phyloP scores from a whole-genome alignment of 2,888 invertebrate species.

The Caenorhabditis sp. region DNA sequence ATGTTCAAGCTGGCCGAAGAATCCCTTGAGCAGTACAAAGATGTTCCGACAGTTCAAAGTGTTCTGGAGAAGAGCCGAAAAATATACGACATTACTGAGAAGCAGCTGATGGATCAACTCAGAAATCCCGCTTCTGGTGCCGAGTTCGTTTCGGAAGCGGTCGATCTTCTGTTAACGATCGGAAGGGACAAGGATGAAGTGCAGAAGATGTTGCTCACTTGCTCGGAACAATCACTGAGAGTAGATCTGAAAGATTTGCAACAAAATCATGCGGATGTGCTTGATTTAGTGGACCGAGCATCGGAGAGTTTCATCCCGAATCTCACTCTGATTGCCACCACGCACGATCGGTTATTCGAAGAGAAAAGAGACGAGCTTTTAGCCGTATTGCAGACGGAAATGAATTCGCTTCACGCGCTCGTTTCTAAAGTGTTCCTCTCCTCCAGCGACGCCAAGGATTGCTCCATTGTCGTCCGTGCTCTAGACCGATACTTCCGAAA shows the following conservation, averaged over 20 bases:
- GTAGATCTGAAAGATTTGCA: conserved; percentile 53
- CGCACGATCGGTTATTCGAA: conserved; percentile 68
- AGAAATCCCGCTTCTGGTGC: conserved; percentile 53
- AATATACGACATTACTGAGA: conserved; percentile 55
- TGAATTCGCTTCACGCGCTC: conserved; percentile 53
- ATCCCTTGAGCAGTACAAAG: conserved; percentile 60
- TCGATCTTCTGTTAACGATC: conserved; percentile 56
- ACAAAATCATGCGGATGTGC: conserved; percentile 65
- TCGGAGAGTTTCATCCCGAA: conserved; percentile 76
- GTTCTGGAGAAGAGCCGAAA: conserved; percentile 50
- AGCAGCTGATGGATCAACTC: conserved; percentile 48
- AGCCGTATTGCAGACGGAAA: conserved; percentile 45
- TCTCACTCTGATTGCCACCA: conserved; percentile 71
- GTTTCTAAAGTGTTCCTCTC: conserved; percentile 60
- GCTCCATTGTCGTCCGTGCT: conserved; percentile 75
- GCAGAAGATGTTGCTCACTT: conserved; percentile 44
- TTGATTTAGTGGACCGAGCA: conserved; percentile 78
- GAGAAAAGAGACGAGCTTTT: conserved; percentile 40
- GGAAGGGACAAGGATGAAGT: conserved; percentile 57
- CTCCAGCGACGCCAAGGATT: conserved; percentile 70
- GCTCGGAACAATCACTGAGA: conserved; percentile 47
- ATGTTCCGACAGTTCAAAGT: conserved; percentile 60
- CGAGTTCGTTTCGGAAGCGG: conserved; percentile 56
- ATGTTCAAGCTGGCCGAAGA: conserved; percentile 61
- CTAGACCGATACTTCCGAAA: conserved; percentile 78